phyloP scores from a whole-genome alignment of 2,888 invertebrate species.

The Mesoligia furuncula region DNA sequence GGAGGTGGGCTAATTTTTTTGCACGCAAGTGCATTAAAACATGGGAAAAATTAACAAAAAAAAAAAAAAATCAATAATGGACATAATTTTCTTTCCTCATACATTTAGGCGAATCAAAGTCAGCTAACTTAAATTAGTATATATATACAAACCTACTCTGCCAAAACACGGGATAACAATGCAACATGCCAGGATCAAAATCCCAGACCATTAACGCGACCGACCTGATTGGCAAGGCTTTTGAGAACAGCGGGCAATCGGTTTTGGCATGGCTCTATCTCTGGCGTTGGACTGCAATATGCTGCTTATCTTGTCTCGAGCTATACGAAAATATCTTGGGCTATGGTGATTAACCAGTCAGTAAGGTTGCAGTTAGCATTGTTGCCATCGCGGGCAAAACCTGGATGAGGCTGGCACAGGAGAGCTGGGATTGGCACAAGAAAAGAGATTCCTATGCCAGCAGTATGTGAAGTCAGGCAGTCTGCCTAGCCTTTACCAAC shows the following conservation, averaged over 20 bases:
- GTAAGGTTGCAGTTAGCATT: not conserved
- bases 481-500: too few relatives aligned
- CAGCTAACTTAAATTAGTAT: too few relatives aligned
- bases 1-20: too few relatives aligned
- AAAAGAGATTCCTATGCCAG: not conserved
- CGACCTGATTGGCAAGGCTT: slow-evolving; percentile 24
- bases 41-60: too few relatives aligned
- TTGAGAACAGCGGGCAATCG: slow-evolving; percentile 9
- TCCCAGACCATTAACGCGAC: not conserved
- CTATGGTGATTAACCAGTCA: not conserved
- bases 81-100: too few relatives aligned
- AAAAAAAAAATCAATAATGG: too few relatives aligned
- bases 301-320: not conserved
- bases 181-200: slow-evolving; percentile 1
- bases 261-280: slow-evolving; percentile 41
- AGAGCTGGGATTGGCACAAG: not conserved
- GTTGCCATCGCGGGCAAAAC: not conserved
- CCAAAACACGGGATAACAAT: not conserved
- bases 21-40: too few relatives aligned
- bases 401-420: not conserved
- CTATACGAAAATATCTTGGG: not conserved
- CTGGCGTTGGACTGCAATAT: slow-evolving; percentile 3
- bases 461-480: not conserved
- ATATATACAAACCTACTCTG: not conserved
- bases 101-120: too few relatives aligned